A percentile compares a stretch with the other conserved stretches of the same genome.
These are phyloP conservation scores for Myrmecobius fasciatus DNA, from an alignment of 2,113 vertebrate genomes.

Conservation along the genomic window DNA sequence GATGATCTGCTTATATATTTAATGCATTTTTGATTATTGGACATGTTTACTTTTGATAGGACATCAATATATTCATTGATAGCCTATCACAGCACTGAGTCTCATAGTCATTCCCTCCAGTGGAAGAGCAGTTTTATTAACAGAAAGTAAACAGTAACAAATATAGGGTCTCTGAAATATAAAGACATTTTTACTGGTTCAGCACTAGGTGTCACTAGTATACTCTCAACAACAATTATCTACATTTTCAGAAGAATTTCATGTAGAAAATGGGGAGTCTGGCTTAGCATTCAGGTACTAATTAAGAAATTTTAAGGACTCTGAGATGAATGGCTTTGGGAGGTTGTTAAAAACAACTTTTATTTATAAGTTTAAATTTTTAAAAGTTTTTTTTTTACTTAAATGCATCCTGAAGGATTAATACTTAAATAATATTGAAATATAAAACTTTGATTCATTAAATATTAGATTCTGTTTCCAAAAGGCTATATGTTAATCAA, in stretches of 20 bases:
- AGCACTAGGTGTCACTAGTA: slow-evolving; percentile 85
- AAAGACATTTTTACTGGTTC: slow-evolving; percentile 60
- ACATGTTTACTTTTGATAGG: slow-evolving; percentile 71
- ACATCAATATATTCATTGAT: slow-evolving; percentile 69
- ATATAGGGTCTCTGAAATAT: slow-evolving; percentile 40
- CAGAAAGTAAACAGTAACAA: slow-evolving; percentile 52
- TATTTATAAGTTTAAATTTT: slow-evolving; percentile 25
- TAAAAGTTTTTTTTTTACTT: background rate
- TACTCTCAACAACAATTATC: slow-evolving; percentile 67
- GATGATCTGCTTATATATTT: slow-evolving; percentile 38
- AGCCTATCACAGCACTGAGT: slow-evolving; percentile 64
- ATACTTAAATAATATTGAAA: slow-evolving; percentile 13
- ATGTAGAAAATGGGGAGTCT: background rate
- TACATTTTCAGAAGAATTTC: background rate
- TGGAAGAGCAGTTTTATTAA: slow-evolving; percentile 70
- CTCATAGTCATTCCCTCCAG: slow-evolving; percentile 65
- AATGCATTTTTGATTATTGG: slow-evolving; percentile 66
- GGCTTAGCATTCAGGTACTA: background rate
- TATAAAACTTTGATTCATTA: background rate
- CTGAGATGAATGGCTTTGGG: background rate
- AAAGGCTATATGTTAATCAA: background rate
- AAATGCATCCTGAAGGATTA: slow-evolving; percentile 1
- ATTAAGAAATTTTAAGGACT: slow-evolving; percentile 21
- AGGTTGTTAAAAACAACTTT: slow-evolving; percentile 22
- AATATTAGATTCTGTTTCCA: background rate